Evolutionary conservation across 1,140 invertebrate genomes (phyloP).

Genomic region (Pachyrhynchus sulphureomaculatus): DNA sequence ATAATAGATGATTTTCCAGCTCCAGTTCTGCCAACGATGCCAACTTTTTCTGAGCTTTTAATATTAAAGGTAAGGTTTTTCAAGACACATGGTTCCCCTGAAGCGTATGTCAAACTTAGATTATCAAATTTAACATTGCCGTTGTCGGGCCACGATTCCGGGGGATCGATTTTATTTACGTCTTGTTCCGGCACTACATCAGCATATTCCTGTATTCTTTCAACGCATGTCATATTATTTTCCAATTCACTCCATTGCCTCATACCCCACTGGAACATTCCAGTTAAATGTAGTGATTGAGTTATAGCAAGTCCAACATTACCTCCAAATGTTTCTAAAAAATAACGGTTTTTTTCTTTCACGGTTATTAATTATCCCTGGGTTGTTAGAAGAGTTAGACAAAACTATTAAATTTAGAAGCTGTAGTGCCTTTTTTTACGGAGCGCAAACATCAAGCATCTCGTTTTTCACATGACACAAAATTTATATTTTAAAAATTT

Average conservation of each 20-base stretch:
- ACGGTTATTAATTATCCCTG: no score
- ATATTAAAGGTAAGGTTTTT: constrained; percentile 65
- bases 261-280: constrained; percentile 82
- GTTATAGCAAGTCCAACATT: constrained; percentile 79
- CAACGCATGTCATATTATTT: no score
- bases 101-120: constrained; percentile 66
- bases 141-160: constrained; percentile 61
- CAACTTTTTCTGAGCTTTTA: constrained; percentile 66
- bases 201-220: no score
- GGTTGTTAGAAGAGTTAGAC: no score
- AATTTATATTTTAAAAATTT: no score
- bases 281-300: constrained; percentile 71
- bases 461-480: no score
- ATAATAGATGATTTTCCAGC: constrained; percentile 54
- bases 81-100: constrained; percentile 63
- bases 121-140: constrained; percentile 60
- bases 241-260: constrained; percentile 77
- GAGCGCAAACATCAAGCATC: no score
- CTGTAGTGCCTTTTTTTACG: no score
- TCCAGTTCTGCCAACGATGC: constrained; percentile 24
- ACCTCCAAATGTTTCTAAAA: constrained; percentile 17
- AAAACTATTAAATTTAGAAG: no score
- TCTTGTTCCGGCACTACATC: constrained; percentile 58
- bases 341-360: no score
- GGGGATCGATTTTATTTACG: constrained; percentile 50